Conservation (phyloP, 2,113 vertebrate species). For the Sorex fumeus region DNA sequence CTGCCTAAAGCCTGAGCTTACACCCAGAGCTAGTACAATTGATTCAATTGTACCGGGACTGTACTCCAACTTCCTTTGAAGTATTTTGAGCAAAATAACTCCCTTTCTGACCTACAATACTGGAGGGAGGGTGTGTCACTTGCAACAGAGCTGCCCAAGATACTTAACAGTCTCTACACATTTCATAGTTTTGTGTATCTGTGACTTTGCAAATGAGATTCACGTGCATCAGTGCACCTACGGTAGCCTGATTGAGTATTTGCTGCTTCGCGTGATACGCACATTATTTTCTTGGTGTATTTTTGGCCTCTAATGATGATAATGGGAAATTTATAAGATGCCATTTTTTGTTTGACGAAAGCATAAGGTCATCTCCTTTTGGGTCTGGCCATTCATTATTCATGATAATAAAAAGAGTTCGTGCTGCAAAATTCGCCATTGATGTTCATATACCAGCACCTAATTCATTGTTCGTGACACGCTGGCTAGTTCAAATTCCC, state of each 20-base stretch:
- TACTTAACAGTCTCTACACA: background rate
- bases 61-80: conserved; percentile 34
- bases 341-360: background rate
- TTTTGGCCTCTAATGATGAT: background rate
- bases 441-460: background rate
- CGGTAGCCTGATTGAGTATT: background rate
- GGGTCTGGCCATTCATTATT: background rate
- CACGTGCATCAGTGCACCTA: background rate
- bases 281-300: background rate
- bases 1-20: background rate
- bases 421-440: background rate
- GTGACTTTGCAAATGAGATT: background rate
- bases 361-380: background rate
- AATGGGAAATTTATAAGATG: background rate
- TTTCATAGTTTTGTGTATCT: background rate
- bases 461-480: background rate
- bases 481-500: background rate
- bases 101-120: background rate
- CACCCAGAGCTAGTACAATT: background rate
- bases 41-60: too few relatives aligned
- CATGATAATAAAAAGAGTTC: background rate
- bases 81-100: conserved; percentile 25
- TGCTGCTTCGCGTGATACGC: background rate
- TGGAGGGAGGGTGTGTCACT: background rate
- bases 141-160: background rate